Evolutionary conservation across 2,797 vertebrate genomes (phyloP), one percentile per base, ranked within the genome.

Genomic region (Sebastes diaconus): DNA sequence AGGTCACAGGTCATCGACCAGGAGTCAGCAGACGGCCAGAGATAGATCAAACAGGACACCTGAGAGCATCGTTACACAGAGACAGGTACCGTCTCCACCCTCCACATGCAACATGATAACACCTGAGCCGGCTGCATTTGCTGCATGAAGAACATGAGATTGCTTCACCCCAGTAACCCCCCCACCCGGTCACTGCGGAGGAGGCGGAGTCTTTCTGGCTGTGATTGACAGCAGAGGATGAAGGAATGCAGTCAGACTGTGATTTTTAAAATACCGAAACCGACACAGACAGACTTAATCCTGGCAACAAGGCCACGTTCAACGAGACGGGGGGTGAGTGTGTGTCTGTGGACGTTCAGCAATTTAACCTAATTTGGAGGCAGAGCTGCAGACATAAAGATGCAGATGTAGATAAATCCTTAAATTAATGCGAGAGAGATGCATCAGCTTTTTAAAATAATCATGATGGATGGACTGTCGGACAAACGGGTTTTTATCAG

Each of bases 191-290:
- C 57, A 11, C 10, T 3, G 68, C 1, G 13, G 52, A 52, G 52
- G 29, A 14, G 57, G 42, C n/a, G 64, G 71, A n/a, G 39, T 14
- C 63, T 14, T 2, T 25, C 36, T 8, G 60, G 5, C 55, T 64
- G 59, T 75, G 73, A 75, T 18, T 68, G 77, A 68, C 68, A 73
- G 59, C 54, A 5, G 22, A 52, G 46, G 27, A 27, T 3, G 30
- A 65, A 65, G 68, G 73, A 86, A 86, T 80, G 84, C 29, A 25
- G 80, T 61, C 27, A 0, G 54, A 29, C 54, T 22, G 10, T 20
- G 10, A 50, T 66, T 77, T 29, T 64, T 12, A 68, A 42, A 84
- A 77, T 54, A 85, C 59, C 30, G 12, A 77, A 65, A 83, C 36
- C 27, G 32, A 58, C 13, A 30, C 6, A 7, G 30, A 6, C 6